Conservation (phyloP, 2,113 vertebrate genomes). For the Xiphophorus hellerii region DNA sequence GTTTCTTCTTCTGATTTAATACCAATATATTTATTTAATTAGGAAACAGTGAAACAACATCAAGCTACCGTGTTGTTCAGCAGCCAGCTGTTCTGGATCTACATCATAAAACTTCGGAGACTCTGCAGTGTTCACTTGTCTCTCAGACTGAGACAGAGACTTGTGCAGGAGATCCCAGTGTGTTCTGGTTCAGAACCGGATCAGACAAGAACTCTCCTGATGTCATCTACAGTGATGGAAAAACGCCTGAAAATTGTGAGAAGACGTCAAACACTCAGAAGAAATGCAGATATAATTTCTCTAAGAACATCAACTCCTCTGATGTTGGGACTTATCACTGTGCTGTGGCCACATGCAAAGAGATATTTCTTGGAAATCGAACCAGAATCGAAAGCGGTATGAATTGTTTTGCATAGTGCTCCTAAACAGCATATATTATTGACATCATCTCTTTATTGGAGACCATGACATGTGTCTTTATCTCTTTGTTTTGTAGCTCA, state of each 20-base stretch:
- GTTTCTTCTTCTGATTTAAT: not conserved
- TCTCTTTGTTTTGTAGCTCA: rapidly evolving
- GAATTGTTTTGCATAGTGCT: not conserved
- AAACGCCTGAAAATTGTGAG: not conserved
- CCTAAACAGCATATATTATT: not conserved
- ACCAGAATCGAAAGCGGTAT: not conserved
- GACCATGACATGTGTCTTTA: not conserved
- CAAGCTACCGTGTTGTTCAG: slow-evolving; percentile 25
- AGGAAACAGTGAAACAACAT: not conserved
- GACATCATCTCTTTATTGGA: not conserved
- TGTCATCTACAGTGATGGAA: slow-evolving; percentile 23
- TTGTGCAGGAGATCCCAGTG: slow-evolving; percentile 12
- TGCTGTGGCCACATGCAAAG: slow-evolving; percentile 30
- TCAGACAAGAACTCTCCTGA: slow-evolving; percentile 3
- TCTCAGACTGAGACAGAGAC: slow-evolving; percentile 2
- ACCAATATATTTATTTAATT: rapidly evolving
- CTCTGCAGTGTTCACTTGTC: slow-evolving; percentile 48
- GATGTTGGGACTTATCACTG: slow-evolving; percentile 49
- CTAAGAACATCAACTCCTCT: slow-evolving; percentile 16
- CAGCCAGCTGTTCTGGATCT: not conserved
- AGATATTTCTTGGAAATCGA: slow-evolving; percentile 31
- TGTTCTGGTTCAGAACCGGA: slow-evolving; percentile 40
- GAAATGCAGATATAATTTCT: slow-evolving; percentile 16
- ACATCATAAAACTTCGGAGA: slow-evolving; percentile 7
- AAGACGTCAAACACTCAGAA: not conserved